These are phyloP conservation scores for Otis tarda DNA, from an alignment of 2,113 vertebrate species.

Conservation along the genomic window DNA sequence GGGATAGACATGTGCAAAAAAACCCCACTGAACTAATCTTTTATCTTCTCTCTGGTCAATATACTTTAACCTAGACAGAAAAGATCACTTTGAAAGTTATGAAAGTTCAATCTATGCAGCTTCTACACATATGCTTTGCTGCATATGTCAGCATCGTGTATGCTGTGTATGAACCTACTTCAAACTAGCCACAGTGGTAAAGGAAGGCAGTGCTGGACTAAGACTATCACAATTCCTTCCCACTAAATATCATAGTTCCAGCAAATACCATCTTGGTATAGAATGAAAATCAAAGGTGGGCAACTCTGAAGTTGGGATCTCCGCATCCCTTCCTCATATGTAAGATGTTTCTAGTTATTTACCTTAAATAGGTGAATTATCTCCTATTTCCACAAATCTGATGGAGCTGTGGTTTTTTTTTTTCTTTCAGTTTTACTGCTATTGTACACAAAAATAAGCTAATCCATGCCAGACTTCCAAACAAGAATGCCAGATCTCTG, in stretches of 20 bases:
- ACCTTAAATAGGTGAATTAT: neutral
- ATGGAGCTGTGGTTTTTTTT: neutral
- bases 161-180: neutral
- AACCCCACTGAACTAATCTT: neutral
- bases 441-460: neutral
- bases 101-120: neutral
- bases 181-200: no score
- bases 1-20: neutral
- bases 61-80: neutral
- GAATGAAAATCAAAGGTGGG: neutral
- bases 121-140: accelerated
- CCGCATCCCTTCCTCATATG: neutral
- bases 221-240: no score
- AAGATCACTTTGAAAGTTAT: neutral
- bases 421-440: neutral
- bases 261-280: neutral
- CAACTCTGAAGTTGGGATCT: neutral
- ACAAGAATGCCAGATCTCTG: slow-evolving; percentile 4
- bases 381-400: neutral
- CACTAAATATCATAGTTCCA: neutral
- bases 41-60: neutral
- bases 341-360: neutral
- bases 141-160: no score
- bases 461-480: neutral
- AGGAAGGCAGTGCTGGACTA: no score